Evolutionary conservation across 2,113 vertebrate species (phyloP), one percentile per base, ranked within the genome.

Genomic region (Cisticola juncidis): DNA sequence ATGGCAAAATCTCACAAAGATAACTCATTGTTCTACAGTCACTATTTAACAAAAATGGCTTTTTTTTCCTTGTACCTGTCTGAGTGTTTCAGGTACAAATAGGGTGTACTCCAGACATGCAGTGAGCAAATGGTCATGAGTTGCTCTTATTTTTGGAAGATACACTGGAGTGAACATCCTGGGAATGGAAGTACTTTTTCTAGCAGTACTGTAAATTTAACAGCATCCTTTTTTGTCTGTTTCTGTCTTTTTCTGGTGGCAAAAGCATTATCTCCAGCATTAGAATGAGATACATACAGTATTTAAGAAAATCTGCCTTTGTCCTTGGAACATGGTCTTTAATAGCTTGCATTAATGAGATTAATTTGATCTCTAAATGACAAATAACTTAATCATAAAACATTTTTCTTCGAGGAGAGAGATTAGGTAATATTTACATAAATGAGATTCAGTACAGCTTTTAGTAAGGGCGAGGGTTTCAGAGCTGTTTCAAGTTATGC

Each of bases 281-380:
- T 78, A 86, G 57, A 94, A 87, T 60, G 70, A 91, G 58, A 80
- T 18, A 62, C 18, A 17, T 20, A 62, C 53, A 92, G 60, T 94
- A 61, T 71, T 86, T 88, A 76, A 92, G 79, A 85, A 91, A 97
- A 96, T 91, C 51, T 93, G 81, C 73, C 84, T 97, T 96, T 96
- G 94, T 96, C 93, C 95, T 95, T 83, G 86, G 78, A 95, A 97
- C 97, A 92, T 81, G 44, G 31, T 94, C 95, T 94, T 96, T 86
- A 61, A 92, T 95, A 91, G 73, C 72, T 86, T 93, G 92, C 66
- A 90, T 93, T 95, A 97, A 97, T 98, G 80, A 95, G 68, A 77
- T 95, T 96, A 88, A 95, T 97, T 96, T 95, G 97, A 94, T 97
- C 92, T 95, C 56, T 94, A 96, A 97, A 94, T 96, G 86, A 79